phyloP scores from a whole-genome alignment of 2,113 vertebrate species.

The Misgurnus mizolepis region DNA sequence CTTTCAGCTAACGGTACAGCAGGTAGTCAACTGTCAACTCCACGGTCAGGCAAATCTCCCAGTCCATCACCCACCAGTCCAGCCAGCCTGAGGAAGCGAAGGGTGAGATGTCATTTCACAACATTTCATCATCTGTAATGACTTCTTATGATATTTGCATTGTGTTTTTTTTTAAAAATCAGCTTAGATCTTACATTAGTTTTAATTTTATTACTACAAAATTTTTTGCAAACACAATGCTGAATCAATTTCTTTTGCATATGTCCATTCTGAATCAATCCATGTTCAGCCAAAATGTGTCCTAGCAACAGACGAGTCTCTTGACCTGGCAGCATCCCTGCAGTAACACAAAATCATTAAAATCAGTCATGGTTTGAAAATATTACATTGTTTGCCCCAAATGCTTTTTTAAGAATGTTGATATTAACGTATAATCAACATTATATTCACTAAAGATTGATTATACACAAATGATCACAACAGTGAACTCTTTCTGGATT shows the following conservation, averaged over 20 bases:
- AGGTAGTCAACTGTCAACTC: conserved; percentile 96
- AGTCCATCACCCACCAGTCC: conserved; percentile 96
- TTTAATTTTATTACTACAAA: background rate
- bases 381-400: too few species aligned
- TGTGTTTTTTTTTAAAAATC: too few species aligned
- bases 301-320: conserved; percentile 47
- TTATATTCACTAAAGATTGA: too few species aligned
- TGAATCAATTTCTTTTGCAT: background rate
- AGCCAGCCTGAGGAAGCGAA: conserved; percentile 90
- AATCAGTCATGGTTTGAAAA: background rate
- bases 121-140: background rate
- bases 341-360: background rate
- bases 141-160: background rate
- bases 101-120: conserved; percentile 76
- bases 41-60: conserved; percentile 94
- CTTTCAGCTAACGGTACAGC: conserved; percentile 91
- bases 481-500: background rate
- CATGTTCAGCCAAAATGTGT: conserved; percentile 26
- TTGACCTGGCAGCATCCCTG: conserved; percentile 14
- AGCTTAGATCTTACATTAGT: too few species aligned
- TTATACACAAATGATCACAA: background rate
- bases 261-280: conserved; percentile 3
- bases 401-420: too few species aligned
- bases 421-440: too few species aligned
- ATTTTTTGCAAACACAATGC: background rate